Percentiles rank a stretch among this genome's conserved stretches.
Conservation (phyloP, 1,140 invertebrate genomes). For the Lanistes nyassanus region DNA sequence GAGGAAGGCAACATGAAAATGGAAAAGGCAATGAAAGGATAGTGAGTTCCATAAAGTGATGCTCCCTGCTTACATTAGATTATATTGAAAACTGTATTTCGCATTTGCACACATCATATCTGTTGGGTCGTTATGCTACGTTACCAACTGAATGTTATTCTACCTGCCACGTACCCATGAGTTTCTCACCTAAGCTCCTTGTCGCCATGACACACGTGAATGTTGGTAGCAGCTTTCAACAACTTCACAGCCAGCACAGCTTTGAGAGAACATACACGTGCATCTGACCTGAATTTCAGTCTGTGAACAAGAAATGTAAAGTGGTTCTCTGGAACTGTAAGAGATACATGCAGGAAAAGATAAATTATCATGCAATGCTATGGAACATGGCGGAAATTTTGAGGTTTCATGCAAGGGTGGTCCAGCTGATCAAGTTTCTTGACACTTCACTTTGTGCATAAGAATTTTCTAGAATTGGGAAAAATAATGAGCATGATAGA, state of each 20-base stretch:
- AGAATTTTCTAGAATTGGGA: no score
- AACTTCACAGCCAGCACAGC: constrained; percentile 39
- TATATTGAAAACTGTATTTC: not conserved
- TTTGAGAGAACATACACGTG: constrained; percentile 34
- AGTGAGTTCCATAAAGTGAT: no score
- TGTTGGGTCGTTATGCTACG: not conserved
- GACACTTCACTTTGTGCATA: no score
- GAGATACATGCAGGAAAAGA: no score
- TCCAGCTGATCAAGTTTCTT: no score
- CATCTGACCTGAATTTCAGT: constrained; percentile 35
- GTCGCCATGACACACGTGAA: constrained; percentile 36
- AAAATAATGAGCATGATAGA: no score
- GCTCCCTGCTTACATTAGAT: not conserved
- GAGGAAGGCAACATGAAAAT: not conserved
- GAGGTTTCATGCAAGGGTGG: no score
- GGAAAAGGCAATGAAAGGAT: not conserved
- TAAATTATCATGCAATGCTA: no score
- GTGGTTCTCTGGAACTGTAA: no score
- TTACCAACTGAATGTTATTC: no score
- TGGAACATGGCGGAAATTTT: no score
- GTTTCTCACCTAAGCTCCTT: constrained; percentile 35
- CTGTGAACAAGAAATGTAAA: constrained; percentile 21
- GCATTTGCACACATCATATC: not conserved
- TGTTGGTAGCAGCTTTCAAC: constrained; percentile 39
- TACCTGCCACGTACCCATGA: not conserved